phyloP scores from a whole-genome alignment of 2,797 vertebrate genomes.

The Uromys caudimaculatus region DNA sequence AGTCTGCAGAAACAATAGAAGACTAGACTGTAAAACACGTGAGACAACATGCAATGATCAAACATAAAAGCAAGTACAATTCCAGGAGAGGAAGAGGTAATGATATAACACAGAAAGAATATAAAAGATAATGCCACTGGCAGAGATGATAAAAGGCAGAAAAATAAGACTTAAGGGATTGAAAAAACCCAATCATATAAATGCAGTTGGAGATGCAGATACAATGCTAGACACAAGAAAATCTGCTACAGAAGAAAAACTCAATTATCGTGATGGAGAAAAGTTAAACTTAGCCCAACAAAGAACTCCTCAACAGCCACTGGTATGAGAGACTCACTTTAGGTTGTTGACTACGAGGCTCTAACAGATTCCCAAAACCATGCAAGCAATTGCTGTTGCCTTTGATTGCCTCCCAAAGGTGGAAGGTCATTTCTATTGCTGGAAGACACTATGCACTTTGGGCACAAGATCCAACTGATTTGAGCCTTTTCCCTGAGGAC shows the following conservation, averaged over 20 bases:
- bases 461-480: neutral
- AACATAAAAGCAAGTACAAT: neutral
- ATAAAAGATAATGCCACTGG: neutral
- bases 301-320: neutral
- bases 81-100: neutral
- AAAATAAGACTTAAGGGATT: neutral
- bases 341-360: neutral
- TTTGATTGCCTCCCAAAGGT: neutral
- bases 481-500: neutral
- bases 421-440: neutral
- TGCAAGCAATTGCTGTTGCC: neutral
- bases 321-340: neutral
- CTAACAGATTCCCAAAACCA: neutral
- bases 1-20: neutral
- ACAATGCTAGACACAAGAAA: neutral
- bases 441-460: neutral
- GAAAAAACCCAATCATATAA: neutral
- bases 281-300: neutral
- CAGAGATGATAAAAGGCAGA: neutral
- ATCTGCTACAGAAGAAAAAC: neutral
- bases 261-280: neutral
- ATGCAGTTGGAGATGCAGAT: neutral
- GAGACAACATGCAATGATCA: neutral
- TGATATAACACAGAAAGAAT: neutral
- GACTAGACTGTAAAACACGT: neutral